Percentiles rank a stretch among this genome's conserved stretches.
Conservation (phyloP, 2,113 vertebrate genomes). For the Notothenia rossii region DNA sequence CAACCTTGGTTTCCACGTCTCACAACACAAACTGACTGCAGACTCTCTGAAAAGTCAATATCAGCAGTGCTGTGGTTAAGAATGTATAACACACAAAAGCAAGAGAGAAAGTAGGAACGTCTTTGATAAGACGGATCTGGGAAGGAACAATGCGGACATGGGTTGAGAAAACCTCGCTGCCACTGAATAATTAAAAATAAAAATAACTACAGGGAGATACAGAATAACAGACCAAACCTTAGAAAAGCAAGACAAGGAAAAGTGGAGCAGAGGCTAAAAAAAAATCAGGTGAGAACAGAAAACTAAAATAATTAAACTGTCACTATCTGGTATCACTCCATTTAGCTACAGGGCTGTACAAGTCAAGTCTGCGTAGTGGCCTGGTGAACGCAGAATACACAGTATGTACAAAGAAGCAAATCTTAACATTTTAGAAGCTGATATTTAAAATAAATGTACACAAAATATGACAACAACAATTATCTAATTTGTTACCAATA, state of each 20-base stretch:
- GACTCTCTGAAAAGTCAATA: conserved; percentile 14
- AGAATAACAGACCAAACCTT: neutral
- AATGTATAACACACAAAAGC: conserved; percentile 7
- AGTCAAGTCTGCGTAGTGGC: no score
- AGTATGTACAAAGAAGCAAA: no score
- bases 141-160: conserved; percentile 6
- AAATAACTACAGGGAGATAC: conserved; percentile 6
- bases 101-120: conserved; percentile 13
- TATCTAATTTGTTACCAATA: no score
- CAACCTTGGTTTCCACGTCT: neutral
- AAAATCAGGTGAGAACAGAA: neutral
- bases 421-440: no score
- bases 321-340: no score
- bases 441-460: no score
- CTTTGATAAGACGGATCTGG: conserved; percentile 31
- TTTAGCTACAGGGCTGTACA: no score
- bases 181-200: conserved; percentile 18
- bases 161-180: conserved; percentile 7
- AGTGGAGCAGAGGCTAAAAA: neutral
- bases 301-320: neutral
- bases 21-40: neutral
- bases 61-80: conserved; percentile 9
- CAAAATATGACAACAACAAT: no score
- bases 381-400: neutral
- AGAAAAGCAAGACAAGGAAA: neutral